Base-by-base conservation (phyloP, 2,797 vertebrate genomes). In the Liparis tanakae region DNA sequence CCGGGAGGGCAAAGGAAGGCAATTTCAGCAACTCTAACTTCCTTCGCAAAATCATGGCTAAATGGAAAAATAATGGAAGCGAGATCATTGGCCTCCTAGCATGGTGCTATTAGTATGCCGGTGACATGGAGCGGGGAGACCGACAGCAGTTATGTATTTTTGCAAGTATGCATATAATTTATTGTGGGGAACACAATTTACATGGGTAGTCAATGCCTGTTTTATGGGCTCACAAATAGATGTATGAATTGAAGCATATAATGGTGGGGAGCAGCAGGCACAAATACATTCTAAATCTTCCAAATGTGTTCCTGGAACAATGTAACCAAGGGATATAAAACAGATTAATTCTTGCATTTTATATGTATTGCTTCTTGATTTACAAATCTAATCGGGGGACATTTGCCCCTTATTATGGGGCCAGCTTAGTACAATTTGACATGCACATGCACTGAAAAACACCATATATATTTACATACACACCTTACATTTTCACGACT, bases 131-230 rank as follows among this genome's bases (percentile, higher is more conserved):
- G 95, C 95, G 87, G 93, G 92, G 94, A 94, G 92, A 96, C 94
- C 94, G 93, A 95, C 94, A 95, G 96, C 95, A 95, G 96, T 98
- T 97, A 96, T 96, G 96, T 97, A 96, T 97, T 97, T 96, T 97
- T 97, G 96, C 97, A 98, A 98, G 96, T 98, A 97, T 98, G 97
- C 97, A 98, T 98, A 97, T 98, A 98, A 99, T 98, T 98, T 98
- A 98, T 98, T 98, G 96, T 97, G 96, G 95, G 96, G 96, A 98
- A 98, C 96, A 98, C 96, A 98, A 99, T 98, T 99, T 99, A 98
- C 97, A 98, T 96, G 97, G 96, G 96, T 97, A 98, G 96, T 98
- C 96, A 96, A 97, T 96, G 97, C 95, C 96, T 97, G 96, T 97
- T 98, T 98, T 98, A 98, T 97, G 96, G 96, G 95, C 96, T 96